Evolutionary conservation across 1,140 invertebrate species (phyloP).

Genomic region (Platorchestia sp.): DNA sequence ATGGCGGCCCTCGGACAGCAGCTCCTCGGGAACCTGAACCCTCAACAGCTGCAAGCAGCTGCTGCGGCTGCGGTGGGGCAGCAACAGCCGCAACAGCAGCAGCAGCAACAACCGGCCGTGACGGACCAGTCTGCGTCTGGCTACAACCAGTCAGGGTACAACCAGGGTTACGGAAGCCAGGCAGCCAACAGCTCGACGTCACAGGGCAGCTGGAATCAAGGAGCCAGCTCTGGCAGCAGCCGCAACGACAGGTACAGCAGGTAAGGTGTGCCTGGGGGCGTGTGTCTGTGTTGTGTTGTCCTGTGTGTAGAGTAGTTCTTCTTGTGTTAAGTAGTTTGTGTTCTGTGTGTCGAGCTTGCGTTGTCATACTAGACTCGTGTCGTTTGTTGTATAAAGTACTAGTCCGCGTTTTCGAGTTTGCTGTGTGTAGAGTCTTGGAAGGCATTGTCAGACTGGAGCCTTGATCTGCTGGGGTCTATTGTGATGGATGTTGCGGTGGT

Average conservation of each 20-base stretch:
- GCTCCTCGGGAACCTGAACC: not conserved
- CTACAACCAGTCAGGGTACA: constrained; percentile 67
- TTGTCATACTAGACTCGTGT: not conserved
- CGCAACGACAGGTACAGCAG: constrained; percentile 20
- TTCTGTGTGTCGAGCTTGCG: not conserved
- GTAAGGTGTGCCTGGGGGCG: constrained; percentile 44
- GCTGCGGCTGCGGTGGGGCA: constrained; percentile 69
- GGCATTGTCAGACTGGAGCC: no score
- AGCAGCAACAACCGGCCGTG: constrained; percentile 68
- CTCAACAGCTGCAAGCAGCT: not conserved
- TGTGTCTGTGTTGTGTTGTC: not conserved
- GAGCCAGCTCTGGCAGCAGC: not conserved
- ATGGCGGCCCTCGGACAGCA: constrained; percentile 84
- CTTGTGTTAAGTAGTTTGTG: no score
- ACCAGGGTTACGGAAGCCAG: not conserved
- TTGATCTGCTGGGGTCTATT: no score
- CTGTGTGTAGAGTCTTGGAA: not conserved
- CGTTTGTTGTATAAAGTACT: not conserved
- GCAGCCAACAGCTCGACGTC: not conserved
- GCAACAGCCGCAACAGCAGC: constrained; percentile 74
- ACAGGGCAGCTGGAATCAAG: constrained; percentile 24
- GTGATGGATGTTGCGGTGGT: no score
- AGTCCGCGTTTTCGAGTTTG: not conserved
- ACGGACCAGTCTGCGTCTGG: constrained; percentile 64
- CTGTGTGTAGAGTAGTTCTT: no score